These are phyloP conservation scores for Telenomus remus DNA, from an alignment of 1,140 invertebrate species.

Conservation along the genomic window DNA sequence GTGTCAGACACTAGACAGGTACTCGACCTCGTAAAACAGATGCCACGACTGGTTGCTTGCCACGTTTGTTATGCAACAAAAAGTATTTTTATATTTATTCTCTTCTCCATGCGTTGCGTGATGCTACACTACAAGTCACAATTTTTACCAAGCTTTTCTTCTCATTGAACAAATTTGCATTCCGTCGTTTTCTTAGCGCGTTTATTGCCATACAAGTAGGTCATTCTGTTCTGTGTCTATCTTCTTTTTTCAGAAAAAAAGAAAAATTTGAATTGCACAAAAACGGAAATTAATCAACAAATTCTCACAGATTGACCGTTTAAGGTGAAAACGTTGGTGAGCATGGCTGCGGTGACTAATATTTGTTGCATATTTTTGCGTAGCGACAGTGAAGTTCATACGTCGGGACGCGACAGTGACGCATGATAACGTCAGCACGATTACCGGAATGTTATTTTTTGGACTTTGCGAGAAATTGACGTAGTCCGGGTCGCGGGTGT, in stretches of 20 bases:
- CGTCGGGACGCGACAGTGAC: conserved; percentile 15
- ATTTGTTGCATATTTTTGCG: conserved; percentile 20
- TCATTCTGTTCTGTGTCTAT: too few species aligned
- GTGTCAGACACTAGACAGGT: conserved; percentile 16
- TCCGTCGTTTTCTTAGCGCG: background rate
- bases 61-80: conserved; percentile 42
- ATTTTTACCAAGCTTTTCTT: conserved; percentile 1
- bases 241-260: too few species aligned
- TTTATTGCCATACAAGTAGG: too few species aligned
- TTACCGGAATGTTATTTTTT: conserved; percentile 39
- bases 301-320: background rate
- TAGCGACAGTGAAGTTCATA: conserved; percentile 12
- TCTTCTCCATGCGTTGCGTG: conserved; percentile 11
- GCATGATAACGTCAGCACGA: conserved; percentile 26
- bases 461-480: conserved; percentile 25
- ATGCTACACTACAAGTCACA: conserved; percentile 8
- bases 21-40: conserved; percentile 42
- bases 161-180: conserved; percentile 11
- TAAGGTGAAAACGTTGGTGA: background rate
- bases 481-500: conserved; percentile 14
- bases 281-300: too few species aligned
- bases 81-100: conserved; percentile 42
- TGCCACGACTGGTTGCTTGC: conserved; percentile 46
- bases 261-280: too few species aligned
- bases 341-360: conserved; percentile 14